phyloP scores from a whole-genome alignment of 2,888 invertebrate genomes.

The Melanchra persicariae region DNA sequence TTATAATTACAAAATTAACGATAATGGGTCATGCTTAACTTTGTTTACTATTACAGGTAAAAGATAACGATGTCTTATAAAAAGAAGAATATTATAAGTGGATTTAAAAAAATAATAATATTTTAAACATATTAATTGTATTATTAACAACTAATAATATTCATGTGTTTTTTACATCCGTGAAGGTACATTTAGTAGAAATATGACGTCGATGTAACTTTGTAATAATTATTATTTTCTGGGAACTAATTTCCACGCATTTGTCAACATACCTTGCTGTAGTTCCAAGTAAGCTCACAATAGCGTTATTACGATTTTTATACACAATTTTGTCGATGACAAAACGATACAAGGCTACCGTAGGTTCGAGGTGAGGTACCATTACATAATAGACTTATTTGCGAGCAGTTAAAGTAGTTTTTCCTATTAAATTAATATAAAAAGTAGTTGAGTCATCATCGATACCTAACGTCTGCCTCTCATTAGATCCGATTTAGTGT shows the following conservation, averaged over 20 bases:
- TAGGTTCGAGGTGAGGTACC: too few species aligned
- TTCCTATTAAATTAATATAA: too few species aligned
- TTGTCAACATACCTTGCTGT: neutral
- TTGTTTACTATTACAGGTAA: neutral
- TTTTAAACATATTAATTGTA: too few species aligned
- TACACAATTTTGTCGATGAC: neutral
- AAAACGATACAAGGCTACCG: neutral
- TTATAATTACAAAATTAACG: neutral
- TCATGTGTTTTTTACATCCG: neutral
- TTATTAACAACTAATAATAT: too few species aligned
- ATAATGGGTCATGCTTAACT: neutral
- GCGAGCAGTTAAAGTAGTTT: too few species aligned
- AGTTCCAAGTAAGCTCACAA: slow-evolving; percentile 1
- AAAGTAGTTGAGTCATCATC: too few species aligned
- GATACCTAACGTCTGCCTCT: too few species aligned
- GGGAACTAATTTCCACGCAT: neutral
- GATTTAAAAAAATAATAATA: too few species aligned
- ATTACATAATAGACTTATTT: too few species aligned
- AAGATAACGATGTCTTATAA: too few species aligned
- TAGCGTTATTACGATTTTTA: neutral
- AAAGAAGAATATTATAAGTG: too few species aligned
- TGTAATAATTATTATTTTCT: neutral
- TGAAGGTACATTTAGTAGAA: neutral
- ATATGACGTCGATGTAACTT: neutral
- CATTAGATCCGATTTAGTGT: too few species aligned